phyloP scores from a whole-genome alignment of 2,888 invertebrate genomes.

The Caenorhabditis auriculariae region DNA sequence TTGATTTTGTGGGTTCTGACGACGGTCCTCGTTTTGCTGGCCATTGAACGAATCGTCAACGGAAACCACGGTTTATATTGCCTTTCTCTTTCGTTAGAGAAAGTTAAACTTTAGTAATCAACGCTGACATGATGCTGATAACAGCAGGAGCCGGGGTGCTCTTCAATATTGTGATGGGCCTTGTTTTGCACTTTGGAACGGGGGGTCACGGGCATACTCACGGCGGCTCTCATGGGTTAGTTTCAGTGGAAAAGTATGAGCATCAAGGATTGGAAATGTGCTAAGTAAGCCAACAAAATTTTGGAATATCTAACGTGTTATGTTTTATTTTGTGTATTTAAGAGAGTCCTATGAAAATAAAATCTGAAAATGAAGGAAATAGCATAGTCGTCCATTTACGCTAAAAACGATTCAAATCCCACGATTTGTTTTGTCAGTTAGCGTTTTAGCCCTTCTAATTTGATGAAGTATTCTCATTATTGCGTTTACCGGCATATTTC shows the following conservation, averaged over 20 bases:
- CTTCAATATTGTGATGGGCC: conserved; percentile 75
- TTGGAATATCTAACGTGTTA: too few species aligned
- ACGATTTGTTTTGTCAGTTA: neutral
- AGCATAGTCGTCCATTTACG: too few species aligned
- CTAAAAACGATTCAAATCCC: too few species aligned
- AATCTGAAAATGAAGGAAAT: too few species aligned
- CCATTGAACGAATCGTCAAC: conserved; percentile 81
- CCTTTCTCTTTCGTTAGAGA: too few species aligned
- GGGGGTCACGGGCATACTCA: conserved; percentile 50
- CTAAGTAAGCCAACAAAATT: too few species aligned
- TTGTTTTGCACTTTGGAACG: conserved; percentile 44
- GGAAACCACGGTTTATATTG: conserved; percentile 66
- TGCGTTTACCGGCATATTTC: neutral
- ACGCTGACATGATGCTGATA: conserved; percentile 80
- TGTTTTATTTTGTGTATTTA: too few species aligned
- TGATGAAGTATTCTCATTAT: neutral
- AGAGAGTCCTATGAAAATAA: too few species aligned
- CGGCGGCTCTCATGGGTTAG: conserved; percentile 26
- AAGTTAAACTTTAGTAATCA: conserved; percentile 67
- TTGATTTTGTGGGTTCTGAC: conserved; percentile 96
- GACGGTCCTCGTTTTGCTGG: conserved; percentile 87
- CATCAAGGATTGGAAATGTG: too few species aligned
- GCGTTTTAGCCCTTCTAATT: neutral
- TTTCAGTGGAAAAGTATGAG: too few species aligned
- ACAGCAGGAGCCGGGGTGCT: conserved; percentile 87